Evolutionary conservation across 2,113 vertebrate genomes (phyloP).

Genomic region (Phrynosoma blainvillii): DNA sequence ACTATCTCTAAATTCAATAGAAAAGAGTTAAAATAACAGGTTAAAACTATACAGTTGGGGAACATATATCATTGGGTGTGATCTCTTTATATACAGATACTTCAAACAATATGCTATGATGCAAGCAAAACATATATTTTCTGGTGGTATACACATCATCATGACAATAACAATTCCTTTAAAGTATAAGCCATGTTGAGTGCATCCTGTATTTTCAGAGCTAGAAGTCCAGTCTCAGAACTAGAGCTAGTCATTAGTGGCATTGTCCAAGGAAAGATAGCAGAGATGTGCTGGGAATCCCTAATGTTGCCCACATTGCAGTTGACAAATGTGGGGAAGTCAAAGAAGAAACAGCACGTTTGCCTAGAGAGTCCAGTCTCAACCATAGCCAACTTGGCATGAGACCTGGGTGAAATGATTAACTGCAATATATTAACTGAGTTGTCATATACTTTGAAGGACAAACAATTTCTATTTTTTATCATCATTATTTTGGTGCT

Average conservation of each 20-base stretch:
- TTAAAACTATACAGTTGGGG: constrained; percentile 39
- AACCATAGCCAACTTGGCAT: background rate
- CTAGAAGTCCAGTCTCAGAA: background rate
- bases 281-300: background rate
- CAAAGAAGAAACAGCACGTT: background rate
- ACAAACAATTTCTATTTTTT: background rate
- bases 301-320: background rate
- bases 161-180: background rate
- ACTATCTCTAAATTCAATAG: constrained; percentile 51
- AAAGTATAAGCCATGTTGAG: background rate
- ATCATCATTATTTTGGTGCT: background rate
- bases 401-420: too few relatives aligned
- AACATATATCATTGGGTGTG: constrained; percentile 23
- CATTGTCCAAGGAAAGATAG: background rate
- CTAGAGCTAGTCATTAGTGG: background rate
- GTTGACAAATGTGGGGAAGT: background rate
- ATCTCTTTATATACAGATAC: constrained; percentile 13
- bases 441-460: background rate
- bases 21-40: constrained; percentile 30
- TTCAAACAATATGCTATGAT: constrained; percentile 25
- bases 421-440: background rate
- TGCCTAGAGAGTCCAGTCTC: background rate
- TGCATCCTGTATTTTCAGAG: background rate
- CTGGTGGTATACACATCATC: too few relatives aligned
- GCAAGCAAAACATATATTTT: constrained; percentile 11